Evolutionary conservation across 1,140 invertebrate species (phyloP).

Genomic region (Drosophila seguyi): DNA sequence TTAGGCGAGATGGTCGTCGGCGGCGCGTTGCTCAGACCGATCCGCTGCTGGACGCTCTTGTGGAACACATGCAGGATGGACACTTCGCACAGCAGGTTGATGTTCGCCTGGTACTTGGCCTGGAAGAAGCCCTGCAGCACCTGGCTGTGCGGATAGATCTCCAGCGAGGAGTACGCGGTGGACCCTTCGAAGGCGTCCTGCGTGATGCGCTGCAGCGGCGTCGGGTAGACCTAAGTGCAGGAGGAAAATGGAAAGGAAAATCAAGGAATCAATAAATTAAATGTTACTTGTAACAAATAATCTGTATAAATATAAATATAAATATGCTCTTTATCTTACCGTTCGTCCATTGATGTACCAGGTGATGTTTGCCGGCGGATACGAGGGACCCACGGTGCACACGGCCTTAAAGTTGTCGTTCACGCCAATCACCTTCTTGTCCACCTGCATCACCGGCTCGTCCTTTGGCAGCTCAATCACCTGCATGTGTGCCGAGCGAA

Average conservation of each 20-base stretch:
- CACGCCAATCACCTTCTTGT: slow-evolving; percentile 78
- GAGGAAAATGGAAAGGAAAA: background rate
- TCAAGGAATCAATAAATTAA: background rate
- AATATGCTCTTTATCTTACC: slow-evolving; percentile 85
- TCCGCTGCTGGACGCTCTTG: slow-evolving; percentile 79
- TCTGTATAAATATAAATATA: background rate
- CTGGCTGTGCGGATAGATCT: slow-evolving; percentile 80
- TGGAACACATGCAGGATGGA: slow-evolving; percentile 83
- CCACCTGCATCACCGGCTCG: slow-evolving; percentile 81
- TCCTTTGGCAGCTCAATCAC: slow-evolving; percentile 86
- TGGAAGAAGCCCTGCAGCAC: slow-evolving; percentile 82
- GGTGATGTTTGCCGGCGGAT: slow-evolving; percentile 89
- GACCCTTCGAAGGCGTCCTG: slow-evolving; percentile 80
- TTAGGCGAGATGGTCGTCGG: slow-evolving; percentile 84
- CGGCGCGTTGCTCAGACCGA: slow-evolving; percentile 67
- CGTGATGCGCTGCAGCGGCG: slow-evolving; percentile 79
- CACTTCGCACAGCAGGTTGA: slow-evolving; percentile 78
- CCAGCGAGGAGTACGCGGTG: slow-evolving; percentile 75
- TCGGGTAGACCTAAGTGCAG: slow-evolving; percentile 67
- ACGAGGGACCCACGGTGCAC: slow-evolving; percentile 86
- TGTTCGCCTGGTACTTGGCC: slow-evolving; percentile 78
- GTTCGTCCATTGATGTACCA: slow-evolving; percentile 90
- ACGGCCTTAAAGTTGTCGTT: slow-evolving; percentile 85
- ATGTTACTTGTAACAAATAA: background rate
- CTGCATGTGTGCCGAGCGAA: slow-evolving; percentile 88